Conservation (phyloP, 2,888 invertebrate species). For the Fragum whitleyi region DNA sequence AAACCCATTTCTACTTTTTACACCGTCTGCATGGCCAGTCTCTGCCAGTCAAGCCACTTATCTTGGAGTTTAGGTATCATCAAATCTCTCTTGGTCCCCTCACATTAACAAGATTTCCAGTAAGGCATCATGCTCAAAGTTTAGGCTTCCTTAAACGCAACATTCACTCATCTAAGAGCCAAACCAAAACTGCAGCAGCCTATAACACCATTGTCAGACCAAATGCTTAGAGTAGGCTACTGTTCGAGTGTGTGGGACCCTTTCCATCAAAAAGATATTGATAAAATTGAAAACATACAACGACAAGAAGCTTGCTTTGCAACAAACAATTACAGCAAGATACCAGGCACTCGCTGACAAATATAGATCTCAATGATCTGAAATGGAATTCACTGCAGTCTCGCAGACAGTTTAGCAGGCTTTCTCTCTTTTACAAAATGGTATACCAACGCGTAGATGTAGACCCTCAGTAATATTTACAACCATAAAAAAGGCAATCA, state of each 20-base stretch:
- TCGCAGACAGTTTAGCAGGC: neutral
- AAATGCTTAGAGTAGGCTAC: neutral
- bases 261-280: neutral
- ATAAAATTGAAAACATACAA: neutral
- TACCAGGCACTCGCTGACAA: neutral
- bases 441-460: too few relatives aligned
- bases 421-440: neutral
- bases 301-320: neutral
- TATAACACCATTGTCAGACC: neutral
- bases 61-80: neutral
- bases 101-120: neutral
- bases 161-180: neutral
- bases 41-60: neutral
- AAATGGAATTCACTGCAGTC: neutral
- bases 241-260: neutral
- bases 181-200: neutral
- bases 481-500: too few relatives aligned
- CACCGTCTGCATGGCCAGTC: neutral
- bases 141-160: neutral
- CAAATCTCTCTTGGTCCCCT: neutral
- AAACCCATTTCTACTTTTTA: neutral
- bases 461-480: too few relatives aligned
- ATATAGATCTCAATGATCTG: neutral
- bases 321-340: neutral
- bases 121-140: neutral